Conservation (phyloP, 2,797 vertebrate genomes). For the Enteromius treurensis region DNA sequence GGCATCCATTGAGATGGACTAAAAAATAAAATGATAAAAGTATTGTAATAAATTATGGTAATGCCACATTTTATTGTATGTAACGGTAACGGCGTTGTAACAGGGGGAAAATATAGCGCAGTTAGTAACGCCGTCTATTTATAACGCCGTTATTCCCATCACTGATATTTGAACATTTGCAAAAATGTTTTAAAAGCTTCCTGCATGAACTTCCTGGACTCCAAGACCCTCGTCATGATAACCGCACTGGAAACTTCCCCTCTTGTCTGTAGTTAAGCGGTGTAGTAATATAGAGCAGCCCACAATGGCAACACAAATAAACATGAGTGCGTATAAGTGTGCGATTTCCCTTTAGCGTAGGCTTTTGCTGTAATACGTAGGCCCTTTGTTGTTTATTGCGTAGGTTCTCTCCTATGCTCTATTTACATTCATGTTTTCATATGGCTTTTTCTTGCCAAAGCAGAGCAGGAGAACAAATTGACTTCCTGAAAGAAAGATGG, state of each 20-base stretch:
- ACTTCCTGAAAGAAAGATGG: constrained; percentile 1
- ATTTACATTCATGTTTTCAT: constrained; percentile 6
- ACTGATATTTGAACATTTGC: no score
- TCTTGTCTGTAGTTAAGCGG: constrained; percentile 3
- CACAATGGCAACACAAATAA: constrained; percentile 24
- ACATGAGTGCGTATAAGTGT: neutral
- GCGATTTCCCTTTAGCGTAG: constrained; percentile 33
- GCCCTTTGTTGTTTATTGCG: constrained; percentile 17
- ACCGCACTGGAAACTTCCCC: constrained; percentile 43
- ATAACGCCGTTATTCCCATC: no score
- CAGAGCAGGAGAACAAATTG: neutral
- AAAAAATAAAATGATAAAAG: no score
- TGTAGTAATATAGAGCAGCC: constrained; percentile 2
- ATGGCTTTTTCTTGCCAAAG: neutral
- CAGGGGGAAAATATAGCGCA: no score
- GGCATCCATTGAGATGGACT: no score
- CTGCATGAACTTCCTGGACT: constrained; percentile 14
- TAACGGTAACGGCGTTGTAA: no score
- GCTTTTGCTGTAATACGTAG: constrained; percentile 39
- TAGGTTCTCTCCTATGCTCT: neutral
- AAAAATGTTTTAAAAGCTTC: neutral
- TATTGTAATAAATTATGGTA: no score
- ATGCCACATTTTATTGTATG: no score
- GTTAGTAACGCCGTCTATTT: no score
- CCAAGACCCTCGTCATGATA: constrained; percentile 23